A percentile compares a stretch with the other conserved stretches of the same genome.
phyloP scores from a whole-genome alignment of 2,888 invertebrate genomes.

The Gastracanthus pulcherrimus region DNA sequence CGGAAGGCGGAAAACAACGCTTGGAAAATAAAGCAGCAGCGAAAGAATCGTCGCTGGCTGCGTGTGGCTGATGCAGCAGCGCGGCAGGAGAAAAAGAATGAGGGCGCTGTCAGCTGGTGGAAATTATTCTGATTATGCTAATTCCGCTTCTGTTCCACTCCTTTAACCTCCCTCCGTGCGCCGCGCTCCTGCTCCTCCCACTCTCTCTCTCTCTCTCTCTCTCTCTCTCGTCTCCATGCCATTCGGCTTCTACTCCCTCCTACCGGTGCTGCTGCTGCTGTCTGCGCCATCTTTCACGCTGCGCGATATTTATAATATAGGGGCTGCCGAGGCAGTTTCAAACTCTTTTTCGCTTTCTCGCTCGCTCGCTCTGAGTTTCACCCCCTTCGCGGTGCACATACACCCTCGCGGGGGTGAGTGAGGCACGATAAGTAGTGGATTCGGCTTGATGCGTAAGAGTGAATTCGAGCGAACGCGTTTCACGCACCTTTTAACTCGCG shows the following conservation, averaged over 20 bases:
- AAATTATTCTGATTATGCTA: conserved; percentile 83
- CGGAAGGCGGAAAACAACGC: conserved; percentile 70
- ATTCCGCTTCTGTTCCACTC: conserved; percentile 80
- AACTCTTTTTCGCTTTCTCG: conserved; percentile 72
- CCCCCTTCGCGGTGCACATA: neutral
- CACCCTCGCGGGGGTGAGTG: neutral
- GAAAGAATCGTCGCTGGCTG: conserved; percentile 73
- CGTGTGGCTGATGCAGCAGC: no score
- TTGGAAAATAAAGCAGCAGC: conserved; percentile 76
- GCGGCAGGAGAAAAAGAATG: conserved; percentile 79
- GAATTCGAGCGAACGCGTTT: no score
- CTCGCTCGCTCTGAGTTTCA: conserved; percentile 1
- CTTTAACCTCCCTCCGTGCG: conserved; percentile 76
- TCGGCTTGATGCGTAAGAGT: no score
- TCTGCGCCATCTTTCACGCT: conserved; percentile 77
- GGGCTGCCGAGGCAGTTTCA: conserved; percentile 74
- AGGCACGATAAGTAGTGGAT: no score
- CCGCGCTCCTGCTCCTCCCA: conserved; percentile 58
- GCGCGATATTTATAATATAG: conserved; percentile 77
- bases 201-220: neutral
- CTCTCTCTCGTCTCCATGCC: no score
- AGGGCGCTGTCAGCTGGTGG: conserved; percentile 82
- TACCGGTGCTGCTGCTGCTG: conserved; percentile 70
- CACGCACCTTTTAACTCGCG: no score
- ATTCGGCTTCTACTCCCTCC: conserved; percentile 56